These are phyloP conservation scores for Myiozetetes cayanensis DNA, from an alignment of 2,113 vertebrate species.

Conservation along the genomic window DNA sequence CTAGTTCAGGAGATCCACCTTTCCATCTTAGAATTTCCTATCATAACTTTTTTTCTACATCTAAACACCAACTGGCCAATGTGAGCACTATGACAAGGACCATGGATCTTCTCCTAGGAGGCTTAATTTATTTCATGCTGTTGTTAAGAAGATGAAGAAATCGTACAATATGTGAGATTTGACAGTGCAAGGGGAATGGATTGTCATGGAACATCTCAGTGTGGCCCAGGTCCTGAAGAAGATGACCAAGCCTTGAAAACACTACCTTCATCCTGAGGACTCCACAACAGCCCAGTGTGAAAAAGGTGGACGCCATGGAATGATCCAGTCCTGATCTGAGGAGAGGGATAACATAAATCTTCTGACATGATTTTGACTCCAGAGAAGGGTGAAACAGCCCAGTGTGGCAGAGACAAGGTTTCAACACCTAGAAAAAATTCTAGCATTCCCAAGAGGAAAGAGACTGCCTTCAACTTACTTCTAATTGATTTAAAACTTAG, in stretches of 20 bases:
- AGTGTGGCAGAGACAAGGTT: neutral
- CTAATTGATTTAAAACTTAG: constrained; percentile 52
- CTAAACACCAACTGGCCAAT: neutral
- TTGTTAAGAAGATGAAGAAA: neutral
- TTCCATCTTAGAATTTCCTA: neutral
- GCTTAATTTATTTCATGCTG: neutral
- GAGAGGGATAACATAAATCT: neutral
- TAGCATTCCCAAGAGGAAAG: neutral
- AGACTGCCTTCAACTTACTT: constrained; percentile 12
- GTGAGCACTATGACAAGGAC: neutral
- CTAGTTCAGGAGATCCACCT: neutral
- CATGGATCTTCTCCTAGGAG: neutral
- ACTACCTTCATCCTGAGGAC: neutral
- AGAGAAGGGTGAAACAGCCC: neutral
- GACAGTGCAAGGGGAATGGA: neutral
- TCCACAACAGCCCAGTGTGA: neutral
- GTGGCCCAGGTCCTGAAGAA: neutral
- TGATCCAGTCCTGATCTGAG: neutral
- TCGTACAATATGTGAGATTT: neutral
- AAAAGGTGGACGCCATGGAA: neutral
- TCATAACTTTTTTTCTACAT: neutral
- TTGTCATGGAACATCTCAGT: neutral
- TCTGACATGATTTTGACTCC: neutral
- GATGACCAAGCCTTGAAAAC: neutral
- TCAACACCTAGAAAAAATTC: constrained; percentile 6